Evolutionary conservation across 2,113 vertebrate species (phyloP).

Genomic region (rat (Rattus norvegicus)): DNA sequence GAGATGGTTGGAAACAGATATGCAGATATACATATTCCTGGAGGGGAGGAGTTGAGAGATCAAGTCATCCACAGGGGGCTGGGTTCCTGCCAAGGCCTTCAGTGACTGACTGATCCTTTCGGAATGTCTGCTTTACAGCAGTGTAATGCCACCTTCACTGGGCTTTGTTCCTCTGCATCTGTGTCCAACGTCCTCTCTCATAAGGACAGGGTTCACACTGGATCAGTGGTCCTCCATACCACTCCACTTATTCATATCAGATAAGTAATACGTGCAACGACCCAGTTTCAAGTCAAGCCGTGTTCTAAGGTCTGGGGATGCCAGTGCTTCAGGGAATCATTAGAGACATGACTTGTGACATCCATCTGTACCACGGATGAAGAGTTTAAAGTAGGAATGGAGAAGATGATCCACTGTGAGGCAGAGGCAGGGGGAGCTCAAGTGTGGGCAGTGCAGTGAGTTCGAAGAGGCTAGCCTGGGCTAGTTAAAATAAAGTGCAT

Average conservation of each 20-base stretch:
- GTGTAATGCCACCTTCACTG: fast-evolving
- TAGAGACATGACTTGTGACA: not conserved
- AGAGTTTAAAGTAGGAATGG: not conserved
- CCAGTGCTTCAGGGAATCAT: not conserved
- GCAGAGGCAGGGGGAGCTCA: not conserved
- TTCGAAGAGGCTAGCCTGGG: not conserved
- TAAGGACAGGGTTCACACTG: not conserved
- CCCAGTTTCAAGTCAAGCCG: not conserved
- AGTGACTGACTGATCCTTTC: not conserved
- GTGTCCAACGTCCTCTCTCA: not conserved
- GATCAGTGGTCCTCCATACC: not conserved
- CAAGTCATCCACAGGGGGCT: not conserved
- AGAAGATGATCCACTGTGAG: not conserved
- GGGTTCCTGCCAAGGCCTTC: not conserved
- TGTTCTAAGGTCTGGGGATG: not conserved
- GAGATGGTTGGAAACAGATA: not conserved
- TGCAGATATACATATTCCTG: not conserved
- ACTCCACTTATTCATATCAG: not conserved
- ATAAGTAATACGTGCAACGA: not conserved
- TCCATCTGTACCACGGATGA: not conserved
- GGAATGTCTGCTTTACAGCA: not conserved
- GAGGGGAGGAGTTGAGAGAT: not conserved
- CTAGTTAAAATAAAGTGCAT: not conserved
- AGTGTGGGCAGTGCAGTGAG: not conserved
- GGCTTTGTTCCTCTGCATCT: not conserved